Percentiles rank a stretch among this genome's conserved stretches.
phyloP scores from a whole-genome alignment of 64 coral and sea anemone genomes.

The Montipora cactus region DNA sequence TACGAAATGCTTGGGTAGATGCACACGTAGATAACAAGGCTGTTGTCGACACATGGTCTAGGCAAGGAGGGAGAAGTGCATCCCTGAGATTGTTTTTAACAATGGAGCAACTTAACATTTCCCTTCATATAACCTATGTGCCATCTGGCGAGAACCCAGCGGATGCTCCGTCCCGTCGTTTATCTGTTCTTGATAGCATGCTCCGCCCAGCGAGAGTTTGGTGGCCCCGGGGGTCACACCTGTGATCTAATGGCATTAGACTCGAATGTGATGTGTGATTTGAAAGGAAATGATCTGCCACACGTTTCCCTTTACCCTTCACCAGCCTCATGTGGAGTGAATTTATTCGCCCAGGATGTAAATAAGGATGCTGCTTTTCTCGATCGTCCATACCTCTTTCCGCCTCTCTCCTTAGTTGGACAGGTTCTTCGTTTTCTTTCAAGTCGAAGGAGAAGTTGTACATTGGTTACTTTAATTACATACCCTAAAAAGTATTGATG shows the following conservation, averaged over 20 bases:
- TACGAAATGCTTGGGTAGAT: conserved; percentile 10
- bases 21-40: not conserved
- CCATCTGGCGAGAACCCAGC: not conserved
- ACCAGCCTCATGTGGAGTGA: conserved; percentile 1
- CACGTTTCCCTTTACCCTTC: conserved; percentile 28
- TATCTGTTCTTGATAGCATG: not conserved
- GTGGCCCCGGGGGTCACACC: conserved; percentile 42
- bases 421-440: not conserved
- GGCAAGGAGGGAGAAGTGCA: not conserved
- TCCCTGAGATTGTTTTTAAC: conserved; percentile 14
- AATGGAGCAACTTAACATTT: not conserved
- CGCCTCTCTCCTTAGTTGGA: not conserved
- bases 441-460: not conserved
- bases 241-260: conserved; percentile 24
- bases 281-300: not conserved
- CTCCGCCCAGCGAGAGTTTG: conserved; percentile 16
- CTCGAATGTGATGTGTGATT: conserved; percentile 21
- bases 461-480: not conserved
- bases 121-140: not conserved
- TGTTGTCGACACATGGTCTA: not conserved
- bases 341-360: conserved; percentile 17
- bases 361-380: not conserved
- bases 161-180: conserved; percentile 11
- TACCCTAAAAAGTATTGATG: conserved; percentile 45
- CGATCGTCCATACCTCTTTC: not conserved